A percentile compares a stretch with the other conserved stretches of the same genome.
phyloP scores from a whole-genome alignment of 2,888 invertebrate species.

The Entomobrya proxima region DNA sequence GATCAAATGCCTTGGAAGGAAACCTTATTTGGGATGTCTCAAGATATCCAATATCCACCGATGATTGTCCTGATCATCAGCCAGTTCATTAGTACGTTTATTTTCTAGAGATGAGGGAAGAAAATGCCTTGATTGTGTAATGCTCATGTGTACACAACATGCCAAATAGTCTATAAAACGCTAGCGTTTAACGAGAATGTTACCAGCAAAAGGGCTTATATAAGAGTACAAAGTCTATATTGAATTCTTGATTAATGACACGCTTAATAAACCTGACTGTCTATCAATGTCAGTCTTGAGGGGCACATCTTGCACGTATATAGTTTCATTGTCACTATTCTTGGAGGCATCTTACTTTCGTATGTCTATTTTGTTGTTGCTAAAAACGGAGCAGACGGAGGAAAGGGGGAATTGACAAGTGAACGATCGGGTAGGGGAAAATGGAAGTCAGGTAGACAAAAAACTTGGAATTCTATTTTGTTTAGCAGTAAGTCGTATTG shows the following conservation, averaged over 20 bases:
- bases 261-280: constrained; percentile 56
- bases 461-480: neutral
- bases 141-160: neutral
- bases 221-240: neutral
- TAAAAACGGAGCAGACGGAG: no score
- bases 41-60: neutral
- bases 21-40: no score
- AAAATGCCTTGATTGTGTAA: neutral
- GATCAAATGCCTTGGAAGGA: neutral
- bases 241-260: constrained; percentile 65
- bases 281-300: constrained; percentile 54
- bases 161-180: neutral
- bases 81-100: constrained; percentile 4
- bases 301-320: neutral
- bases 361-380: neutral
- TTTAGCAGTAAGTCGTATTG: constrained; percentile 24
- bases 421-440: neutral
- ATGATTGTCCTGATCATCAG: neutral
- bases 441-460: neutral
- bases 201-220: neutral
- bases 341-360: neutral
- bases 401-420: constrained; percentile 7
- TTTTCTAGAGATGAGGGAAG: neutral
- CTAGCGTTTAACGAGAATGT: constrained; percentile 1
- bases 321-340: constrained; percentile 21